Percentiles rank a stretch among this genome's conserved stretches.
These are phyloP conservation scores for Anolis apletophallus DNA, from an alignment of 2,797 vertebrate genomes.

Conservation along the genomic window DNA sequence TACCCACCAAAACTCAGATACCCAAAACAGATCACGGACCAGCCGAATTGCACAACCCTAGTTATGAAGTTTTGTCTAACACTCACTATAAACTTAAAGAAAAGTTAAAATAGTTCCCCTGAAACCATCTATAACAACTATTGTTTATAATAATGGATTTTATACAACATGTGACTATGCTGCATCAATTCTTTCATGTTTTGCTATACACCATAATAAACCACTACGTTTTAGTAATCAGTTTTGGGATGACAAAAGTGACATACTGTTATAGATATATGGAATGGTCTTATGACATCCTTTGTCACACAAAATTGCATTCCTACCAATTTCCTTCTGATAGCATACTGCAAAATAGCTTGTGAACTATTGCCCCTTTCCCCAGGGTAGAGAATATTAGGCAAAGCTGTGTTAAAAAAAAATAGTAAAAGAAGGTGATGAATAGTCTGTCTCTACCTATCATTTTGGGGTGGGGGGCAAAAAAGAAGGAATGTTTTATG, in stretches of 20 bases:
- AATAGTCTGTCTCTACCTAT: neutral
- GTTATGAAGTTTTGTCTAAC: neutral
- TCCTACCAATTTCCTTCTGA: conserved; percentile 32
- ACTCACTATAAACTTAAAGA: conserved; percentile 11
- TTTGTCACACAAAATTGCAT: conserved; percentile 29
- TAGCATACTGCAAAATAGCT: conserved; percentile 4
- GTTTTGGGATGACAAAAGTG: conserved; percentile 11
- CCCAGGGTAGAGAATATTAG: conserved; percentile 33
- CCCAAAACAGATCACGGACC: too few relatives aligned
- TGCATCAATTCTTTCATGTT: conserved; percentile 26
- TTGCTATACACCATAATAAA: conserved; percentile 11
- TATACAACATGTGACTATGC: neutral
- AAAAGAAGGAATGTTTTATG: neutral
- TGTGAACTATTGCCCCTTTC: conserved; percentile 27
- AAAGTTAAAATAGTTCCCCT: conserved; percentile 20
- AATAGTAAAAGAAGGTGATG: too few relatives aligned
- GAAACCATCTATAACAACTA: conserved; percentile 22
- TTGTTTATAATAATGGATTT: conserved; percentile 44
- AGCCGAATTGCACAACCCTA: too few relatives aligned
- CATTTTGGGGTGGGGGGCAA: neutral
- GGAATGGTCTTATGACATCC: conserved; percentile 19
- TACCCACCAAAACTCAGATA: too few relatives aligned
- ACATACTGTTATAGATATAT: conserved; percentile 10
- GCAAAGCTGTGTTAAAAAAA: conserved; percentile 14
- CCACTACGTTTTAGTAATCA: conserved; percentile 18